Evolutionary conservation across 1,140 invertebrate genomes (phyloP), one percentile per base, ranked within the genome.

Genomic region (Aphelenchoides avenae): DNA sequence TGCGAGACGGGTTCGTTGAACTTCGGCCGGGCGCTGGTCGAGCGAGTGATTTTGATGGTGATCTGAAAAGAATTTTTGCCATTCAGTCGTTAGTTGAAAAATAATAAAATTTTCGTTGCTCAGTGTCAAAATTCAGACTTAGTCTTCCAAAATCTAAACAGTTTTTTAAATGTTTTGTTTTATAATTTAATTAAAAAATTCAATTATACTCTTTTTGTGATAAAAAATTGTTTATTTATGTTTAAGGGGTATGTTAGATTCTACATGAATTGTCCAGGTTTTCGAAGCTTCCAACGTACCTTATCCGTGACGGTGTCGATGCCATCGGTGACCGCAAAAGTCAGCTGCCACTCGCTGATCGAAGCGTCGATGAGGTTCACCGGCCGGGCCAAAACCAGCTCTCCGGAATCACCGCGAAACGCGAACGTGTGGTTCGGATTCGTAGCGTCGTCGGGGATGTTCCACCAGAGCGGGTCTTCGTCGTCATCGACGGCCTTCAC

Each of bases 381-480:
- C n/a, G n/a, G n/a, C n/a, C n/a, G n/a, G n/a, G n/a, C n/a, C n/a
- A n/a, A n/a, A n/a, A 51, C 48, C 48, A 51, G 15, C 51, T 51
- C 48, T 48, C 48, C 48, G 3, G 13, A 15, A 11, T 9, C 26
- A 11, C 49, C 30, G 40, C 30, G n/a, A 34, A 51, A 51, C 3
- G 48, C n/a, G 30, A 51, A 51, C 15, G 30, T 51, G 48, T 48
- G 4, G 40, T 51, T 51, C 11, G 42, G 11, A 29, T 9, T 40
- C n/a, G 48, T 4, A 29, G 4, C 26, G 20, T 33, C n/a, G n/a
- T 60, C n/a, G 13, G 18, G 22, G 11, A 69, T 43, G 13, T 22
- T 6, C 65, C 61, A 68, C 62, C 67, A 70, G 24, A 68, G 55
- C 13, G 52, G 55, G 29, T 73, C 68, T 22, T 51, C 47, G 43